phyloP scores from a whole-genome alignment of 2,797 vertebrate species.

The Chiroxiphia lanceolata region DNA sequence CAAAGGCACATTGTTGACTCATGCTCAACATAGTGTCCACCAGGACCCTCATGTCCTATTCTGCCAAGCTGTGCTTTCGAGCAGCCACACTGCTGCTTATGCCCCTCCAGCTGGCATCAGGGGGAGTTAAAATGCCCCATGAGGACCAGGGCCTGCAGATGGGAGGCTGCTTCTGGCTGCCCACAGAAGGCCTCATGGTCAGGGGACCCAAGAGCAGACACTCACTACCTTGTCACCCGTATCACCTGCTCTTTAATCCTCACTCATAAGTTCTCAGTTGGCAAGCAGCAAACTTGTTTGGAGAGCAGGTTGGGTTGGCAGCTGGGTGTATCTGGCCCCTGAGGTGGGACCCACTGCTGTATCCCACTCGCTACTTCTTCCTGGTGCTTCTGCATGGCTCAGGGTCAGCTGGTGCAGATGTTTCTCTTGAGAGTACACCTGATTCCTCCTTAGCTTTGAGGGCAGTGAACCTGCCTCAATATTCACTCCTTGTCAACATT shows the following conservation, averaged over 20 bases:
- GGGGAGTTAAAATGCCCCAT: neutral
- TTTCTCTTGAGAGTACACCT: neutral
- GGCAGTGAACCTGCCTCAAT: neutral
- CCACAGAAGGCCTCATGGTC: neutral
- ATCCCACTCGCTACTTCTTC: rapidly evolving
- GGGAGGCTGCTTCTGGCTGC: neutral
- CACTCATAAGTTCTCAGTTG: neutral
- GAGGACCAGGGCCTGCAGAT: neutral
- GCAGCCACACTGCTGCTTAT: neutral
- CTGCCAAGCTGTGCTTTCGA: neutral
- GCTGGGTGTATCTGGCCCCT: rapidly evolving
- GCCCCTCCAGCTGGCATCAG: neutral
- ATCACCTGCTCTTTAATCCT: neutral
- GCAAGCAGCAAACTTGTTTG: neutral
- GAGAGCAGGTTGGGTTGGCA: neutral
- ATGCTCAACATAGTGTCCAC: neutral
- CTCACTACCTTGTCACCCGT: neutral
- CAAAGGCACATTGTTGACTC: neutral
- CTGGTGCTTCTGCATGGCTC: neutral
- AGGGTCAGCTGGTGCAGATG: rapidly evolving
- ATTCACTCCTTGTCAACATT: neutral
- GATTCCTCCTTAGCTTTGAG: neutral
- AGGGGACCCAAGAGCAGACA: neutral
- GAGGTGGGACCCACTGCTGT: neutral
- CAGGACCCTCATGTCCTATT: neutral